Conservation (phyloP, 2,113 vertebrate genomes). For the Casuarius casuarius region DNA sequence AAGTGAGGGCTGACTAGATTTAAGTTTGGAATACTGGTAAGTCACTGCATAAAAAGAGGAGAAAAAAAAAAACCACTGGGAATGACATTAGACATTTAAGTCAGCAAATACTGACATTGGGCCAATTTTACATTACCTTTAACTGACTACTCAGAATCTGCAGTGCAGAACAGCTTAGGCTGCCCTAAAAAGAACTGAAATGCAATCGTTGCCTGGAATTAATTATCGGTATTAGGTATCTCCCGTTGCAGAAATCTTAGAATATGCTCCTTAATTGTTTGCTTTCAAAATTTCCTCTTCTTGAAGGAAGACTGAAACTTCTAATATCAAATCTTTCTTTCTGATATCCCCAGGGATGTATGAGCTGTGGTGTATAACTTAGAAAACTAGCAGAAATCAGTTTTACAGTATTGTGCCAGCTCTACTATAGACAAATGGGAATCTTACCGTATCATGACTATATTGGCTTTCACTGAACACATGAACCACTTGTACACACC, state of each 20-base stretch:
- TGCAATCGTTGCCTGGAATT: background rate
- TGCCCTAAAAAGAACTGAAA: background rate
- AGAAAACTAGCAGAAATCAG: background rate
- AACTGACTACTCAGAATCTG: background rate
- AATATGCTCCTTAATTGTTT: background rate
- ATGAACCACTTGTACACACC: background rate
- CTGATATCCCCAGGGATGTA: background rate
- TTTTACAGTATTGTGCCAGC: background rate
- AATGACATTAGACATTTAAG: background rate
- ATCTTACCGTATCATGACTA: background rate
- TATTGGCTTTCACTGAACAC: background rate
- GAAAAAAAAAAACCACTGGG: background rate
- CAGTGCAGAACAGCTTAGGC: background rate
- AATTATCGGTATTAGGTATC: background rate
- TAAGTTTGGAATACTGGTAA: background rate
- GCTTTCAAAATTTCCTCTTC: background rate
- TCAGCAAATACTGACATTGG: background rate
- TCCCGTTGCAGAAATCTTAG: background rate
- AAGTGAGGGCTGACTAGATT: background rate
- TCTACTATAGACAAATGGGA: background rate
- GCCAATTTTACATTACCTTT: background rate
- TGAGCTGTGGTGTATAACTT: background rate
- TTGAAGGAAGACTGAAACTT: background rate
- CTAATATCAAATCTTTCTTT: background rate
- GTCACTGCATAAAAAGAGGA: background rate